Conservation (phyloP, 2,888 invertebrate species). For the Dynastes grantii region DNA sequence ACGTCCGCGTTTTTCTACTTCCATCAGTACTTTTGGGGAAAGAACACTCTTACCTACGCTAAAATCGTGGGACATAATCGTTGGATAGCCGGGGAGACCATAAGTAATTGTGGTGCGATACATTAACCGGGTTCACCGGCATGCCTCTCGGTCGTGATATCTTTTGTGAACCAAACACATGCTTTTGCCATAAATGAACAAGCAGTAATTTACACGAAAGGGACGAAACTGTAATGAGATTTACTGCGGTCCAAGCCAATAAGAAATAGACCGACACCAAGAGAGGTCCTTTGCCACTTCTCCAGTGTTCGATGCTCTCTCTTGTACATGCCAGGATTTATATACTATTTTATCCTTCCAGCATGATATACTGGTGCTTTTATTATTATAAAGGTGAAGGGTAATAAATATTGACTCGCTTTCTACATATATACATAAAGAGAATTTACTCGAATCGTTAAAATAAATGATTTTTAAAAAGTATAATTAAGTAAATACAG, state of each 20-base stretch:
- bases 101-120: slow-evolving; percentile 54
- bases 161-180: slow-evolving; percentile 63
- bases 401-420: slow-evolving; percentile 29
- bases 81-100: slow-evolving; percentile 39
- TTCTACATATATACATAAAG: no score
- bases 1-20: not conserved
- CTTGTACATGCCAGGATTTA: slow-evolving; percentile 57
- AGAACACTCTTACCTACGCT: not conserved
- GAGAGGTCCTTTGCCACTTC: slow-evolving; percentile 53
- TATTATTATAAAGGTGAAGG: slow-evolving; percentile 45
- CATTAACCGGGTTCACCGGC: slow-evolving; percentile 49
- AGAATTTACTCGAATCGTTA: no score
- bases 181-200: slow-evolving; percentile 64
- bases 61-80: slow-evolving; percentile 45
- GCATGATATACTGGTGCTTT: slow-evolving; percentile 46
- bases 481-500: no score
- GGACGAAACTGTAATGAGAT: slow-evolving; percentile 65
- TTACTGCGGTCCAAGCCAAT: slow-evolving; percentile 65
- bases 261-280: slow-evolving; percentile 63
- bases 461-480: no score
- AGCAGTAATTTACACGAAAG: slow-evolving; percentile 65
- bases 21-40: slow-evolving; percentile 11
- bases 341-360: slow-evolving; percentile 50
- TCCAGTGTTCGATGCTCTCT: slow-evolving; percentile 51
- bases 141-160: slow-evolving; percentile 52